These are phyloP conservation scores for Kuschelorhynchus macadamiae DNA, from an alignment of 2,888 invertebrate genomes.

Conservation along the genomic window DNA sequence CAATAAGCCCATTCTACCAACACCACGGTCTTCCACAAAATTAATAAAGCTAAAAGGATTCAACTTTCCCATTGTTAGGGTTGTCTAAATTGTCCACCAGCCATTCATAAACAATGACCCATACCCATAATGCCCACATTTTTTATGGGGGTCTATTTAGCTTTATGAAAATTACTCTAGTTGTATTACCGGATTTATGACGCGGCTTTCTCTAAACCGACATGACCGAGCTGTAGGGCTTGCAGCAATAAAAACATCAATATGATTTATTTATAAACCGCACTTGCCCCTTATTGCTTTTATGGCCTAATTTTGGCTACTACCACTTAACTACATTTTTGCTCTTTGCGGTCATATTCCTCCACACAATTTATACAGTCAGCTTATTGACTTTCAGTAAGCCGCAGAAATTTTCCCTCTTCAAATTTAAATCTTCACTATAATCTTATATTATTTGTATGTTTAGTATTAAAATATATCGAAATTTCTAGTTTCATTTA, in stretches of 20 bases:
- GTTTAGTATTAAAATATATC: too few relatives aligned
- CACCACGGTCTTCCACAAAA: too few relatives aligned
- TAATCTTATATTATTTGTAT: too few relatives aligned
- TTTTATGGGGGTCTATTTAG: slow-evolving; percentile 32
- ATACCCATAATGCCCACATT: slow-evolving; percentile 16
- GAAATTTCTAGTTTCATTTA: too few relatives aligned
- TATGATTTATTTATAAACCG: slow-evolving; percentile 59
- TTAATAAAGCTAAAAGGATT: too few relatives aligned
- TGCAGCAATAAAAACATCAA: slow-evolving; percentile 60
- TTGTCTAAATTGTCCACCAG: background rate
- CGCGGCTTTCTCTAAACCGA: slow-evolving; percentile 29
- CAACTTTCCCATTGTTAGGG: too few relatives aligned
- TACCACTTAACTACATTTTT: slow-evolving; percentile 49
- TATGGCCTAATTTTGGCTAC: slow-evolving; percentile 56
- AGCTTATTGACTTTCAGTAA: slow-evolving; percentile 4
- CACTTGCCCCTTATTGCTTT: slow-evolving; percentile 55
- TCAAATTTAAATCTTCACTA: too few relatives aligned
- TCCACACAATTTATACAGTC: slow-evolving; percentile 12
- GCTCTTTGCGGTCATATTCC: slow-evolving; percentile 27
- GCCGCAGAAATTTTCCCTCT: slow-evolving; percentile 5
- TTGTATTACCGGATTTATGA: slow-evolving; percentile 35
- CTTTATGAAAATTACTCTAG: slow-evolving; percentile 40
- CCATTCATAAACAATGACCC: background rate
- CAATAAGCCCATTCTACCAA: too few relatives aligned
- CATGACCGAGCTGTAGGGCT: slow-evolving; percentile 29